Evolutionary conservation across 1,140 invertebrate genomes (phyloP), one percentile per base, ranked within the genome.

Genomic region (Centruroides sculpturatus): DNA sequence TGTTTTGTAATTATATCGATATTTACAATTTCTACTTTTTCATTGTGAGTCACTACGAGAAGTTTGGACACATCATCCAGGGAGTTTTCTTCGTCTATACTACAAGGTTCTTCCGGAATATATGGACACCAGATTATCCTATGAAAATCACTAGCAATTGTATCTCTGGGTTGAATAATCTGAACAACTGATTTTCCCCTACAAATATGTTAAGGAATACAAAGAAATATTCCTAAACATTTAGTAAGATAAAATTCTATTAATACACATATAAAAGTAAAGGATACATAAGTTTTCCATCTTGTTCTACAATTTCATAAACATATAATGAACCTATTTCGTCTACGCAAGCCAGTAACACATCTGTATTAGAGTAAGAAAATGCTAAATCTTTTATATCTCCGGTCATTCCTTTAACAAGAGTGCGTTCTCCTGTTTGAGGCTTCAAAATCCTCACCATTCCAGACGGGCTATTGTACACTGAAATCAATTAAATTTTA

Each of bases 51-150:
- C 61, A 90, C 80, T 54, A 91, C 84, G 64, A 94, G 77, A 57
- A 93, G 76, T 66, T 84, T 82, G 5, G 85, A 82, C n/a, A 82
- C 80, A 68, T 89, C 86, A 41, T 86, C 85, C 10, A 68, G 66
- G 11, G 68, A 70, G 48, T 75, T 68, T 53, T 82, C 79, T 59
- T 81, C 73, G 35, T 70, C 66, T 55, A 71, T 72, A 35, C 61
- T 66, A n/a, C 64, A 67, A 41, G 71, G 69, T 41, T 81, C 78
- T 53, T 80, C 81, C 0, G 87, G 85, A 61, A 95, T 85, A 75
- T 85, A 96, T 0, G 90, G 89, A 73, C 92, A 95, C 92, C 92
- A 97, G 66, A 93, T 87, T 4, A 89, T 79, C 59, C 85, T 75
- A 68, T 84, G 80, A 60, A 66, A 70, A 52, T 73, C 73, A 57